A percentile compares a stretch with the other conserved stretches of the same genome.
These are phyloP conservation scores for Leptinotarsa juncta DNA, from an alignment of 2,888 invertebrate genomes.

Conservation along the genomic window DNA sequence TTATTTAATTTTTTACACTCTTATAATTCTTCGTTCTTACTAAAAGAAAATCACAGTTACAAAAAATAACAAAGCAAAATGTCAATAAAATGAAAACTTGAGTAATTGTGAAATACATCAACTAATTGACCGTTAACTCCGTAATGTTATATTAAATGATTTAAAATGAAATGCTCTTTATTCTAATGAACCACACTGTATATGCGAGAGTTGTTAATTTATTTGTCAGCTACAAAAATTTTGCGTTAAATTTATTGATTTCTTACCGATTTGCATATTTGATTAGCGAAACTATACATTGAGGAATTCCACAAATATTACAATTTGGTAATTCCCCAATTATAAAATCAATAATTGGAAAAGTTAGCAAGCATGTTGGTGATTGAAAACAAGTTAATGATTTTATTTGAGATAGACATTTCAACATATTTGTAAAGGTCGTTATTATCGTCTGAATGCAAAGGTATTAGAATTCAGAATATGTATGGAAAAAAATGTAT, in stretches of 20 bases:
- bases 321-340: conserved; percentile 13
- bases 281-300: conserved; percentile 30
- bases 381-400: conserved; percentile 4
- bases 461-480: background rate
- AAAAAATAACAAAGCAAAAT: too few species aligned
- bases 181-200: background rate
- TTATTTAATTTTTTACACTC: too few species aligned
- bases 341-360: background rate
- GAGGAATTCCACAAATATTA: conserved; percentile 14
- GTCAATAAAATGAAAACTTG: too few species aligned
- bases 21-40: too few species aligned
- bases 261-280: conserved; percentile 32
- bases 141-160: too few species aligned
- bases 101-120: too few species aligned
- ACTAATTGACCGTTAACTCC: too few species aligned
- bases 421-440: conserved; percentile 17
- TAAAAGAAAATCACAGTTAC: too few species aligned
- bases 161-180: too few species aligned
- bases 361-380: conserved; percentile 2
- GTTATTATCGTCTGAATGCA: conserved; percentile 10
- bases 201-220: background rate
- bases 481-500: background rate
- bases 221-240: background rate
- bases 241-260: conserved; percentile 27
- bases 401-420: background rate